Percentiles rank a stretch among this genome's conserved stretches.
These are phyloP conservation scores for Zaprionus gabonicus DNA, from an alignment of 1,140 invertebrate species.

Conservation along the genomic window DNA sequence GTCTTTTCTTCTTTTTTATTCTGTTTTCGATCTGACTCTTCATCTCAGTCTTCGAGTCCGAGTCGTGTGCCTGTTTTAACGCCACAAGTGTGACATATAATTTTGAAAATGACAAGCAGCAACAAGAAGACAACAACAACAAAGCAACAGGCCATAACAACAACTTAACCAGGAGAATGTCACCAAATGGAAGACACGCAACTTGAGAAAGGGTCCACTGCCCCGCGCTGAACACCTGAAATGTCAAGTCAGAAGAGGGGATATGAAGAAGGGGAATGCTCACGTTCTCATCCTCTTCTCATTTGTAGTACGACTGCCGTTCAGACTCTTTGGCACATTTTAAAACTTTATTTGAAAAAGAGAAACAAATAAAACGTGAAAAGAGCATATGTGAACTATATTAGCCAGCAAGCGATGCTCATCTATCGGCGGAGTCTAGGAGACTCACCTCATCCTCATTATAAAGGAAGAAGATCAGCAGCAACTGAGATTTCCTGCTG, in stretches of 20 bases:
- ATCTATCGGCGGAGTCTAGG: background rate
- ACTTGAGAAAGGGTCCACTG: conserved; percentile 23
- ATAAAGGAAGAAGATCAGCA: conserved; percentile 9
- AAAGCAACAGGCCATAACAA: conserved; percentile 60
- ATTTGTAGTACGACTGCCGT: conserved; percentile 75
- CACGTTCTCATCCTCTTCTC: conserved; percentile 8
- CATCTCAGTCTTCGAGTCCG: conserved; percentile 9
- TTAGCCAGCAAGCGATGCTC: background rate
- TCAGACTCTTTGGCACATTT: conserved; percentile 61
- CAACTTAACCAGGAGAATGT: conserved; percentile 74
- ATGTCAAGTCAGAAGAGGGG: background rate
- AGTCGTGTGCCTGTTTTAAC: conserved; percentile 79
- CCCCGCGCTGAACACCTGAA: background rate
- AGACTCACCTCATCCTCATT: background rate
- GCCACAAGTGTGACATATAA: conserved; percentile 82
- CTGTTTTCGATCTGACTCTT: conserved; percentile 21
- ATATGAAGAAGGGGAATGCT: background rate
- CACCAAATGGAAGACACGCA: conserved; percentile 74
- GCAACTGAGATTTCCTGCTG: conserved; percentile 48
- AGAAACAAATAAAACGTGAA: background rate
- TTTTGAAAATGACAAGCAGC: conserved; percentile 78
- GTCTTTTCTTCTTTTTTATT: conserved; percentile 4
- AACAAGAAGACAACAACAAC: conserved; percentile 55
- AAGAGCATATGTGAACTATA: background rate
- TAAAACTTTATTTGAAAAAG: conserved; percentile 59